phyloP scores from a whole-genome alignment of 1,140 invertebrate genomes.

The Planococcus citri region DNA sequence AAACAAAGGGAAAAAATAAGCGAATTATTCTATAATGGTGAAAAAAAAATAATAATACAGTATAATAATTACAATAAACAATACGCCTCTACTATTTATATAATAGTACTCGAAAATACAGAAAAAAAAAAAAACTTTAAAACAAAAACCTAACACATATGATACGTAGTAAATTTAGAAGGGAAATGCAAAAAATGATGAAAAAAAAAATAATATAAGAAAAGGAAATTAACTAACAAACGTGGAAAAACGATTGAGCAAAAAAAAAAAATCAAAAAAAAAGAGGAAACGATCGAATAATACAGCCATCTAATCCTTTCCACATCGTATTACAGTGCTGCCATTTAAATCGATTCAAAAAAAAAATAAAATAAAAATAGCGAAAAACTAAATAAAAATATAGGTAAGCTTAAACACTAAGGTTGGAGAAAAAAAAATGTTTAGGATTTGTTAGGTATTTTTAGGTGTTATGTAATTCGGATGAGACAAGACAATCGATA shows the following conservation, averaged over 20 bases:
- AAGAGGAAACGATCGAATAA: background rate
- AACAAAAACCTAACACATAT: background rate
- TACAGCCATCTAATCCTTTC: background rate
- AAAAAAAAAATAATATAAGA: background rate
- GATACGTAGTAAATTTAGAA: background rate
- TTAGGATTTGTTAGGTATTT: background rate
- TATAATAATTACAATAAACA: slow-evolving; percentile 11
- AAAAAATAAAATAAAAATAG: background rate
- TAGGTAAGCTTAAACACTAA: background rate
- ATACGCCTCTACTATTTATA: background rate
- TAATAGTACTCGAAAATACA: background rate
- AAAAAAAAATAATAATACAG: slow-evolving; percentile 17
- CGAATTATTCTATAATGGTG: slow-evolving; percentile 16
- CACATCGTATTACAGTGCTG: too few species aligned
- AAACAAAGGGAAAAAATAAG: slow-evolving; percentile 11
- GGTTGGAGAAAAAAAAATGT: too few species aligned
- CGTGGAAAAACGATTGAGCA: background rate
- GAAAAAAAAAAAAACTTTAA: background rate
- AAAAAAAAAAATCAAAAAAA: too few species aligned
- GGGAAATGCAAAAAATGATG: background rate
- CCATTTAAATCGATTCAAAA: too few species aligned
- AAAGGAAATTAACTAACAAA: background rate
- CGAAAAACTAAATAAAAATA: background rate
- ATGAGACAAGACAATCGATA: too few species aligned
- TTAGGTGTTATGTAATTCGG: background rate